Evolutionary conservation across 2,888 invertebrate genomes (phyloP).

Genomic region (Resseliella maxima): DNA sequence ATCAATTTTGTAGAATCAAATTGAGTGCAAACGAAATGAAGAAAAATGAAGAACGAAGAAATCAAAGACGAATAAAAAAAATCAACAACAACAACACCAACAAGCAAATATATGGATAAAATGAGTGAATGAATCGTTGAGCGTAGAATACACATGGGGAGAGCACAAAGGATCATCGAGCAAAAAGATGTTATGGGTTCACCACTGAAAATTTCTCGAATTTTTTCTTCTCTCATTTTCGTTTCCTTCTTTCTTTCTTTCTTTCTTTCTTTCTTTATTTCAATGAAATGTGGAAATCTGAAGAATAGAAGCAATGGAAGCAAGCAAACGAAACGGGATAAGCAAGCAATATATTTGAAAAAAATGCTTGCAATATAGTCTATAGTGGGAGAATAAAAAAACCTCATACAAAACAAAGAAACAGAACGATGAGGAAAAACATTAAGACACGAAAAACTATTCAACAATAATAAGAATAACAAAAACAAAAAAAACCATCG

Average conservation of each 20-base stretch:
- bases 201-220: background rate
- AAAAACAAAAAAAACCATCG: background rate
- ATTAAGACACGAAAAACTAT: slow-evolving; percentile 40
- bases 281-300: background rate
- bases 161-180: background rate
- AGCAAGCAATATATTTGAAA: background rate
- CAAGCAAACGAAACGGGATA: background rate
- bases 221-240: too few species aligned
- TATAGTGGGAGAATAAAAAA: background rate
- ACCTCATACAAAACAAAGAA: background rate
- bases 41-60: background rate
- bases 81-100: background rate
- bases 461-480: slow-evolving; percentile 48
- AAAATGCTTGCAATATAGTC: background rate
- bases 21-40: slow-evolving; percentile 4
- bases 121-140: slow-evolving; percentile 24
- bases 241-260: background rate
- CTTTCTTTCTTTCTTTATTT: background rate
- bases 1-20: background rate
- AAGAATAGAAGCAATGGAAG: background rate
- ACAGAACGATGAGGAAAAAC: slow-evolving; percentile 31
- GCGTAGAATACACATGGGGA: background rate
- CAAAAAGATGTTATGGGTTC: background rate
- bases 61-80: background rate
- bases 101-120: background rate